A percentile compares a stretch with the other conserved stretches of the same genome.
These are phyloP conservation scores for Tragelaphus imberbis DNA, from an alignment of 2,113 vertebrate genomes.

Conservation along the genomic window DNA sequence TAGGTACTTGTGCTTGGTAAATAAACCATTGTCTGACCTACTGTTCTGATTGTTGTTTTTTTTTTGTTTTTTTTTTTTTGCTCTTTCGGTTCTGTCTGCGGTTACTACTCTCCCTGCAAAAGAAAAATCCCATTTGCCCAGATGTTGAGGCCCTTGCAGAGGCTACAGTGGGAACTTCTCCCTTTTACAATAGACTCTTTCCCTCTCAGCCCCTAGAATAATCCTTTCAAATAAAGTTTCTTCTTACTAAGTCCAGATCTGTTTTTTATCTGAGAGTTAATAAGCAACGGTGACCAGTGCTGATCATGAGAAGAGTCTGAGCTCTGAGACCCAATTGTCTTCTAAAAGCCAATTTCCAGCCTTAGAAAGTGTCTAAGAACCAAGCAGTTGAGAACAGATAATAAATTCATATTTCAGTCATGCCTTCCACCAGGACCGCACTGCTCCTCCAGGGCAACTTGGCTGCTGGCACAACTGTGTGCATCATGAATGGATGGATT, in stretches of 20 bases:
- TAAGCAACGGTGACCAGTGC: neutral
- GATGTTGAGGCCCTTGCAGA: neutral
- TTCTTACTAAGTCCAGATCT: neutral
- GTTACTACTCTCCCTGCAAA: neutral
- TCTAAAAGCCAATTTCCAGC: neutral
- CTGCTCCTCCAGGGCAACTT: neutral
- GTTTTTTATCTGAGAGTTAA: neutral
- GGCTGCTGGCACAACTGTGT: rapidly evolving
- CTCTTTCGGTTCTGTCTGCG: neutral
- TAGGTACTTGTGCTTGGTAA: neutral
- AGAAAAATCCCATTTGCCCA: neutral
- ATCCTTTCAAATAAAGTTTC: neutral
- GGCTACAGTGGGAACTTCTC: neutral
- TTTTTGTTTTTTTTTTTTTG: no score
- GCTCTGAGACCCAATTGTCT: neutral
- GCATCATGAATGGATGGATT: neutral
- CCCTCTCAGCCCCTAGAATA: neutral
- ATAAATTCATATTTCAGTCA: neutral
- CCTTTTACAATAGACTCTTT: neutral
- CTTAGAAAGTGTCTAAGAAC: neutral
- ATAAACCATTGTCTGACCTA: neutral
- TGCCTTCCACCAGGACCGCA: neutral
- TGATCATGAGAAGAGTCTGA: neutral
- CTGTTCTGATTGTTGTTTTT: neutral
- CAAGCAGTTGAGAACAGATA: neutral